Conservation (phyloP, 2,888 invertebrate species). For the Ceramica pisi region DNA sequence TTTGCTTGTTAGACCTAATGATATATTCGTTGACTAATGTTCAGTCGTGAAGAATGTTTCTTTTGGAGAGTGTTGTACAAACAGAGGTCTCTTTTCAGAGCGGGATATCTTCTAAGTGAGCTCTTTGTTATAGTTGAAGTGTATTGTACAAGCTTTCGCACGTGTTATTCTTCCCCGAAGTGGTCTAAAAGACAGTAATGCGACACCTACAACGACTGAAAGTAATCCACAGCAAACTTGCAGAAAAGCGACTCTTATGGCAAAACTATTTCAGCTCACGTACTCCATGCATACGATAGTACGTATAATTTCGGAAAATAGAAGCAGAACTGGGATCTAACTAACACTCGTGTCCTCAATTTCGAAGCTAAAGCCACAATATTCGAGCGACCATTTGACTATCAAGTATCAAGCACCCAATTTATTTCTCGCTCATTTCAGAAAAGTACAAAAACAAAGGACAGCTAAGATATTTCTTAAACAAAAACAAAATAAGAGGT, state of each 20-base stretch:
- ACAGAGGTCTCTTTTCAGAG: conserved; percentile 9
- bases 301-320: conserved; percentile 5
- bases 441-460: conserved; percentile 14
- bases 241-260: not conserved
- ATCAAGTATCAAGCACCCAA: conserved; percentile 32
- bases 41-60: conserved; percentile 13
- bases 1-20: conserved; percentile 14
- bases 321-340: conserved; percentile 4
- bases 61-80: not conserved
- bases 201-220: not conserved
- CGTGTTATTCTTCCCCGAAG: not conserved
- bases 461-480: conserved; percentile 26
- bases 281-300: conserved; percentile 11
- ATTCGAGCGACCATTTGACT: conserved; percentile 6
- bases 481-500: conserved; percentile 33
- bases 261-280: not conserved
- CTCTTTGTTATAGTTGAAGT: conserved; percentile 14
- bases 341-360: conserved; percentile 18
- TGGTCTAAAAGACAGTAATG: conserved; percentile 5
- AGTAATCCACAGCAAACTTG: not conserved
- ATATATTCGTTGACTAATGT: conserved; percentile 32
- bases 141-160: not conserved
- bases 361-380: conserved; percentile 9
- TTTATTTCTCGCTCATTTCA: conserved; percentile 28
- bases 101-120: conserved; percentile 9